phyloP scores from a whole-genome alignment of 2,113 vertebrate genomes.

The Antigone vipio region DNA sequence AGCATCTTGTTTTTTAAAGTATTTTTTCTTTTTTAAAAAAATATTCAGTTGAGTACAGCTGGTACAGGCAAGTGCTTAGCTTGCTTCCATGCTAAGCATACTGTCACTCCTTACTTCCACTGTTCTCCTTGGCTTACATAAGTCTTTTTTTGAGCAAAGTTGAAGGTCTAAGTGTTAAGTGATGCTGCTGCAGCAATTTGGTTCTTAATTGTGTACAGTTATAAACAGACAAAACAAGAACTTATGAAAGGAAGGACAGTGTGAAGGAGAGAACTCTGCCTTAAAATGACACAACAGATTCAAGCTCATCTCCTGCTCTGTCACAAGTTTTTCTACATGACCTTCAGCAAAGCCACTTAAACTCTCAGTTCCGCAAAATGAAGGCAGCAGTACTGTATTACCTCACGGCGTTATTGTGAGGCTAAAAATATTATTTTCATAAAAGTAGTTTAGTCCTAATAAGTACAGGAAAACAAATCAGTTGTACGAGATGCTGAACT shows the following conservation, averaged over 20 bases:
- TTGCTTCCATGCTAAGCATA: neutral
- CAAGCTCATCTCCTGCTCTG: neutral
- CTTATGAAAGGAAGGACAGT: neutral
- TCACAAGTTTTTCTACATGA: neutral
- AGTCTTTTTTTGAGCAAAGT: neutral
- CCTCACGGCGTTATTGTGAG: neutral
- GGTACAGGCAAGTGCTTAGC: neutral
- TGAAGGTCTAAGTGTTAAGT: slow-evolving; percentile 11
- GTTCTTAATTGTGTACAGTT: neutral
- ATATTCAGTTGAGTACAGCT: neutral
- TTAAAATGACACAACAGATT: neutral
- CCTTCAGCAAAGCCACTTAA: neutral
- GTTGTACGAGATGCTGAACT: neutral
- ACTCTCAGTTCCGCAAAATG: neutral
- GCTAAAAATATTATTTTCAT: neutral
- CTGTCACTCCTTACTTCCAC: neutral
- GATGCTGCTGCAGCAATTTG: slow-evolving; percentile 24
- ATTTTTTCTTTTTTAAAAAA: neutral
- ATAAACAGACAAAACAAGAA: neutral
- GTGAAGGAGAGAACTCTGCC: neutral
- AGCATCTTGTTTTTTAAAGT: neutral
- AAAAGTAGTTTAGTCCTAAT: neutral
- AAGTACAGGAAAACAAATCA: neutral
- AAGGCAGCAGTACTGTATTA: neutral
- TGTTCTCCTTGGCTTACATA: neutral